These are phyloP conservation scores for Dysidea cf. avara DNA, from an alignment of 37 sponge, comb jelly and placozoan genomes.

Conservation along the genomic window DNA sequence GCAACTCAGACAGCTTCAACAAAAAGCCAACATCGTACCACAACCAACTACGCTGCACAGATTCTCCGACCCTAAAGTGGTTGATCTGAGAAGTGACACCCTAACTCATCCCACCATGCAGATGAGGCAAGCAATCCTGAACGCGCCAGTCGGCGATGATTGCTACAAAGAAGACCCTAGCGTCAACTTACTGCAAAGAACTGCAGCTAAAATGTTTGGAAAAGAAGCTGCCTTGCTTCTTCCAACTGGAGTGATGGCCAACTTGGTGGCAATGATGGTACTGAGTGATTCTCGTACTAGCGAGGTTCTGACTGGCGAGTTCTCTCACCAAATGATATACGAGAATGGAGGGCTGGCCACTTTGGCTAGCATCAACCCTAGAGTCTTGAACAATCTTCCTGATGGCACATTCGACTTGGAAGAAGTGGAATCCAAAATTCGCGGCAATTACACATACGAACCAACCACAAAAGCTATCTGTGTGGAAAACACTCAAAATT, in stretches of 20 bases:
- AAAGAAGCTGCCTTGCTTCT: slow-evolving; percentile 71
- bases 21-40: no score
- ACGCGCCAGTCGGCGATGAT: slow-evolving; percentile 82
- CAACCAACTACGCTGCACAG: no score
- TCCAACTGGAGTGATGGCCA: slow-evolving; percentile 79
- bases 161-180: slow-evolving; percentile 82
- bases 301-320: slow-evolving; percentile 74
- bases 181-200: slow-evolving; percentile 50
- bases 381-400: slow-evolving; percentile 48
- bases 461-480: slow-evolving; percentile 44
- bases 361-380: slow-evolving; percentile 58
- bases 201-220: slow-evolving; percentile 49
- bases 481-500: slow-evolving; percentile 80
- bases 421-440: slow-evolving; percentile 46
- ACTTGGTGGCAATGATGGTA: slow-evolving; percentile 54
- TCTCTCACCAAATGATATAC: slow-evolving; percentile 51
- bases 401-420: slow-evolving; percentile 76
- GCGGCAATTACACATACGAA: no score
- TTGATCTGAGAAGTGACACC: slow-evolving; percentile 77
- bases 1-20: no score
- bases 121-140: slow-evolving; percentile 74
- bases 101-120: slow-evolving; percentile 68
- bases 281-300: slow-evolving; percentile 62
- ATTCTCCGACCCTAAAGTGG: slow-evolving; percentile 8
- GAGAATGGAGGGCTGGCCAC: slow-evolving; percentile 75